Percentiles rank a stretch among this genome's conserved stretches.
These are phyloP conservation scores for Scatophagus argus DNA, from an alignment of 2,113 vertebrate genomes.

Conservation along the genomic window DNA sequence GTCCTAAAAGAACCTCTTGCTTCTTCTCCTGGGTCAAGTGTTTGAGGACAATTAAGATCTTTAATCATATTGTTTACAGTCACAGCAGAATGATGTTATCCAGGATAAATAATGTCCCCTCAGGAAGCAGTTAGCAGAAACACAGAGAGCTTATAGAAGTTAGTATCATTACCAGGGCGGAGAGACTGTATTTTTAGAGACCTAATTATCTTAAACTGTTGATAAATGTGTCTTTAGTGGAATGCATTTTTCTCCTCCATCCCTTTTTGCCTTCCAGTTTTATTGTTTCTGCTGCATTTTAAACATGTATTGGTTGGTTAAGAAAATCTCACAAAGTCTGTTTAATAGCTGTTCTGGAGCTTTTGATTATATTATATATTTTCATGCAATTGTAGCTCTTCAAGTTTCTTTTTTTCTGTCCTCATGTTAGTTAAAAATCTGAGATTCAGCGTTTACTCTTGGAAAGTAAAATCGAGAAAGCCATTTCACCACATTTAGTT, in stretches of 20 bases:
- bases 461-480: no score
- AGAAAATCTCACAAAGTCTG: not conserved
- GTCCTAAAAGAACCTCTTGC: not conserved
- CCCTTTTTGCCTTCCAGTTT: not conserved
- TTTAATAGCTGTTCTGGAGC: not conserved
- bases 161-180: constrained; percentile 15
- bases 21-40: not conserved
- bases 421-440: no score
- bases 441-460: not conserved
- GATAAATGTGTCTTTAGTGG: not conserved
- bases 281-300: not conserved
- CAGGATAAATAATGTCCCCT: not conserved
- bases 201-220: not conserved
- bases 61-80: constrained; percentile 43
- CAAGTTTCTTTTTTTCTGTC: not conserved
- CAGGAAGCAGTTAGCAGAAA: constrained; percentile 15
- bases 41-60: constrained; percentile 16
- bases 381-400: not conserved
- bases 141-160: not conserved
- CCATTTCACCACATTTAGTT: no score
- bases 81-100: constrained; percentile 37
- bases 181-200: constrained; percentile 3
- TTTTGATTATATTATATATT: not conserved
- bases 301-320: not conserved
- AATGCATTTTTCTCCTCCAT: no score